phyloP scores from a whole-genome alignment of 2,113 vertebrate genomes.

The Tachuris rubrigastra region DNA sequence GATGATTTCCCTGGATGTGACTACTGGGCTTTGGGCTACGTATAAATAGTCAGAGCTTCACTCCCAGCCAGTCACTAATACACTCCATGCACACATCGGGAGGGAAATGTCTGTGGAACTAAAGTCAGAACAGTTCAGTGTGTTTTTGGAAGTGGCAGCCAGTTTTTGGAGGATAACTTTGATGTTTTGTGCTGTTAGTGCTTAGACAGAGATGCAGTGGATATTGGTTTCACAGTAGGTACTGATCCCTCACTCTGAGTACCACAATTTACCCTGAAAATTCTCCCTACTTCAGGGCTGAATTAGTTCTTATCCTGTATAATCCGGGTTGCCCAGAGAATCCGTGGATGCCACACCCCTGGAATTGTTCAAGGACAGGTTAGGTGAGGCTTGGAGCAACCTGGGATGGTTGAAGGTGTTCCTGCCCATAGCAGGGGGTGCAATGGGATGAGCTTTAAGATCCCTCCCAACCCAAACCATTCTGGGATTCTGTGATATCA shows the following conservation, averaged over 20 bases:
- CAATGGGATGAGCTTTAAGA: accelerated
- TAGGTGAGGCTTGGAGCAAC: neutral
- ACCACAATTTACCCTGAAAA: accelerated
- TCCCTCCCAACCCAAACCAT: neutral
- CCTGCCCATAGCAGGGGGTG: neutral
- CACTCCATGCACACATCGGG: neutral
- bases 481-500: neutral
- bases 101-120: neutral
- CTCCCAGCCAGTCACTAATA: neutral
- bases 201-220: neutral
- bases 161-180: neutral
- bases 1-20: neutral
- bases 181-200: neutral
- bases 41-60: neutral
- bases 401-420: accelerated
- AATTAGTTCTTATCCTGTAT: neutral
- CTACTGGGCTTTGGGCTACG: neutral
- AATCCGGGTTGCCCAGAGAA: neutral
- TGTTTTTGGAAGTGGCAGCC: neutral
- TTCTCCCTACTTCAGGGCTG: neutral
- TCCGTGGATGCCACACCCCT: neutral
- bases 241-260: too few relatives aligned
- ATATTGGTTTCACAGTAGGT: accelerated
- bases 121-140: neutral
- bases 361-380: accelerated